phyloP scores from a whole-genome alignment of 2,797 vertebrate species.

The Myripristis jacobus region DNA sequence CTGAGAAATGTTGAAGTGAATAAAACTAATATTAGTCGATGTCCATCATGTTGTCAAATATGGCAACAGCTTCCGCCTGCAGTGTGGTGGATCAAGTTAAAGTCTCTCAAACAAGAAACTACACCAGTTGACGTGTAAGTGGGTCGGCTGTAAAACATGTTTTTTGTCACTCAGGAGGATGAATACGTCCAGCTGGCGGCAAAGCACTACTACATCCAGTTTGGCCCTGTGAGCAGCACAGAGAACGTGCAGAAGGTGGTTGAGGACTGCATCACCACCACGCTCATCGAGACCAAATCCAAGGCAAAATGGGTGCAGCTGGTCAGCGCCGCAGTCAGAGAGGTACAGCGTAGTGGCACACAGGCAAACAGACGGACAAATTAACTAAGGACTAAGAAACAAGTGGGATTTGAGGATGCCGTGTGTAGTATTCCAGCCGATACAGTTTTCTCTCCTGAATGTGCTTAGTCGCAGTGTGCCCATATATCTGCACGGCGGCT shows the following conservation, averaged over 20 bases:
- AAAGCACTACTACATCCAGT: constrained; percentile 88
- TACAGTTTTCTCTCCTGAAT: background rate
- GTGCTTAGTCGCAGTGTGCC: background rate
- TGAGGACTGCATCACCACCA: constrained; percentile 84
- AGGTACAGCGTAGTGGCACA: constrained; percentile 82
- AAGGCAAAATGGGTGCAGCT: constrained; percentile 88
- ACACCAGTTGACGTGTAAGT: background rate
- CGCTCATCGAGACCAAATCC: constrained; percentile 88
- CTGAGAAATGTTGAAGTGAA: no score
- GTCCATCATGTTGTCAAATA: no score
- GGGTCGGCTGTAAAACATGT: background rate
- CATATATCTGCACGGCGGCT: background rate
- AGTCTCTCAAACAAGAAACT: background rate
- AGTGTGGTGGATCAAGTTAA: background rate
- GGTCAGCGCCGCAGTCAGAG: constrained; percentile 78
- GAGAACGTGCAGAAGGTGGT: constrained; percentile 83
- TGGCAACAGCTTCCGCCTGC: no score
- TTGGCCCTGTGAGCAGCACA: constrained; percentile 74
- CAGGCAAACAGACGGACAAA: background rate
- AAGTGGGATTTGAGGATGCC: background rate
- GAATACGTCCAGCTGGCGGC: constrained; percentile 89
- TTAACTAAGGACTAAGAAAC: background rate
- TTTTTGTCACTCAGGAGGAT: constrained; percentile 84
- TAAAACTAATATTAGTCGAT: no score
- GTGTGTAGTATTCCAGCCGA: background rate